Conservation (phyloP, 2,797 vertebrate genomes). For the Arnoldichthys spilopterus region DNA sequence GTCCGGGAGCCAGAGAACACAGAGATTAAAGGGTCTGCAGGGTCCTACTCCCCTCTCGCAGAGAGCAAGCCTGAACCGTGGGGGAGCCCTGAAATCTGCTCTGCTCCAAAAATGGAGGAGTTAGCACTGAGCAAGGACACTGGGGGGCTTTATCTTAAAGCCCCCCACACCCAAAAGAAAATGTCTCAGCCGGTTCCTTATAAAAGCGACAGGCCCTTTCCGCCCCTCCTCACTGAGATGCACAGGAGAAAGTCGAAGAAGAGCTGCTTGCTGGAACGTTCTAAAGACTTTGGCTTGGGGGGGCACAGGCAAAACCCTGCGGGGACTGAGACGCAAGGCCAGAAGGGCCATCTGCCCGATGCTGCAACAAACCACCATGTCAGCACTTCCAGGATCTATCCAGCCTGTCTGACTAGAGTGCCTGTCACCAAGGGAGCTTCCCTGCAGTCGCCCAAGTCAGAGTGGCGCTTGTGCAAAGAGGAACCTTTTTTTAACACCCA, state of each 20-base stretch:
- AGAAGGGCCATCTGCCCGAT: conserved; percentile 57
- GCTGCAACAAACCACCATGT: conserved; percentile 60
- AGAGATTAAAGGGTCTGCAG: conserved; percentile 62
- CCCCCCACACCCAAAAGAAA: conserved; percentile 65
- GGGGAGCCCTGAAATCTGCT: conserved; percentile 64
- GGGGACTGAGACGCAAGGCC: conserved; percentile 53
- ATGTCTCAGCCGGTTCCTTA: conserved; percentile 51
- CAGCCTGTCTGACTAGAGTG: conserved; percentile 61
- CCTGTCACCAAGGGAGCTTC: conserved; percentile 59
- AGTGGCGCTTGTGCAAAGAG: conserved; percentile 74
- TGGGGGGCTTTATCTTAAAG: conserved; percentile 60
- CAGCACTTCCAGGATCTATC: conserved; percentile 62
- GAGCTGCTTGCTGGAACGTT: conserved; percentile 57
- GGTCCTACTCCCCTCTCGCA: conserved; percentile 63
- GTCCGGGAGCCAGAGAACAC: conserved; percentile 66
- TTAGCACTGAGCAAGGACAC: conserved; percentile 41
- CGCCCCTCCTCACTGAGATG: conserved; percentile 61
- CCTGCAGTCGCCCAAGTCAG: conserved; percentile 66
- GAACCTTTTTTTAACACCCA: conserved; percentile 68
- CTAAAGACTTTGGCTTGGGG: conserved; percentile 64
- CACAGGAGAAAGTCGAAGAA: conserved; percentile 73
- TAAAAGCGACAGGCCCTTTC: conserved; percentile 59
- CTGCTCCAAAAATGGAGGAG: conserved; percentile 59
- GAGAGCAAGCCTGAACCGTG: conserved; percentile 62
- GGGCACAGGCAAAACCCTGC: conserved; percentile 55